These are phyloP conservation scores for Odontesthes bonariensis DNA, from an alignment of 2,113 vertebrate genomes.

Conservation along the genomic window DNA sequence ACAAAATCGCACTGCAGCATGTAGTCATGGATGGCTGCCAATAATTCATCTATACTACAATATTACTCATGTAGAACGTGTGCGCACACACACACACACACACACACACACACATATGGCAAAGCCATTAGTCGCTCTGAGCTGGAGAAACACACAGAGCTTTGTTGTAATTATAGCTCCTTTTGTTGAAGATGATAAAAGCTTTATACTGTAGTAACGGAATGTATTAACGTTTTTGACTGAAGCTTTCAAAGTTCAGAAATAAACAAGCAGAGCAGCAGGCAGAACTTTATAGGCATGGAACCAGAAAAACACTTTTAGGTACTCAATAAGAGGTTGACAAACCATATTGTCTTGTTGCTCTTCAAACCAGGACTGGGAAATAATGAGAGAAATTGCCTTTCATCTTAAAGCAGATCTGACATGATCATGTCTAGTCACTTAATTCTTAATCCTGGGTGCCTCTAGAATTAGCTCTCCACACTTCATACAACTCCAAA, in stretches of 20 bases:
- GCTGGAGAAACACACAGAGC: constrained; percentile 47
- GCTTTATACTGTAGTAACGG: constrained; percentile 48
- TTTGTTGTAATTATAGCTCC: constrained; percentile 40
- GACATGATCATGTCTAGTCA: too few relatives aligned
- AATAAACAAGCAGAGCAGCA: constrained; percentile 21
- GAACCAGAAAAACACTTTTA: background rate
- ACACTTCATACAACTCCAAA: too few relatives aligned
- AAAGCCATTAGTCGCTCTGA: constrained; percentile 64
- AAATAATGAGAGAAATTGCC: too few relatives aligned
- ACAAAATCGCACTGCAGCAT: constrained; percentile 38
- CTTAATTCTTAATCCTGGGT: too few relatives aligned
- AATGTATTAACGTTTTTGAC: constrained; percentile 36
- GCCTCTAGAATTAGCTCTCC: too few relatives aligned
- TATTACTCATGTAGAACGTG: constrained; percentile 68
- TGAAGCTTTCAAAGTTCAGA: constrained; percentile 34
- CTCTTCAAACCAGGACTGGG: too few relatives aligned
- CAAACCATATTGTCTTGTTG: background rate
- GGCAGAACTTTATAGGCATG: constrained; percentile 1
- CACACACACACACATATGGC: constrained; percentile 39
- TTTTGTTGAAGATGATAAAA: constrained; percentile 59
- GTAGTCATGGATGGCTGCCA: constrained; percentile 66
- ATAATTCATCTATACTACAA: constrained; percentile 73
- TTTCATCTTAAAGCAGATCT: too few relatives aligned
- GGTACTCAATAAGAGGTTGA: constrained; percentile 11
- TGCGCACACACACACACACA: constrained; percentile 29